Conservation (phyloP, 2,113 vertebrate genomes). For the Phodopus roborovskii region DNA sequence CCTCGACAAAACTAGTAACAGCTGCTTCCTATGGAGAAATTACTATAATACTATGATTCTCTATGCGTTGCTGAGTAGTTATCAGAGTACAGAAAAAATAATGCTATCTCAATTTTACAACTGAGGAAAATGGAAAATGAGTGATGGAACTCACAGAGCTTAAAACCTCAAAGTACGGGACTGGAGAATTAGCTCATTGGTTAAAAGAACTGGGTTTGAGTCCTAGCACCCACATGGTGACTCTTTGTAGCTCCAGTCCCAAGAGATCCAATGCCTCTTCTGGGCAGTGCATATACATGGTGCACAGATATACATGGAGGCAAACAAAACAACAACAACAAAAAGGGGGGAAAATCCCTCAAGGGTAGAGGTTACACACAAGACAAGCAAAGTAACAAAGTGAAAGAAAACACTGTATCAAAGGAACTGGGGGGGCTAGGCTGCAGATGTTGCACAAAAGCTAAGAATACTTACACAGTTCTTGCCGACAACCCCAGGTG, state of each 20-base stretch:
- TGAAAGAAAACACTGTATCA: not conserved
- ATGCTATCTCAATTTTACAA: not conserved
- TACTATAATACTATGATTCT: not conserved
- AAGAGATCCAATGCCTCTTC: not conserved
- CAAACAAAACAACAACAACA: not conserved
- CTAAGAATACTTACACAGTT: no score
- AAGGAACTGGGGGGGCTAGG: not conserved
- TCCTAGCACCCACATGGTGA: not conserved
- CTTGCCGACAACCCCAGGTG: not conserved
- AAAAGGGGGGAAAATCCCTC: not conserved
- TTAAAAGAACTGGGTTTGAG: not conserved
- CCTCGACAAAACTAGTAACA: not conserved
- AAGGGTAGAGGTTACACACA: not conserved
- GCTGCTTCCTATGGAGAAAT: not conserved
- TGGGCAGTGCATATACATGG: not conserved
- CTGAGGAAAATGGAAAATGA: slow-evolving; percentile 7
- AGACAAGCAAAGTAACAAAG: not conserved
- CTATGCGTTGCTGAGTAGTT: not conserved
- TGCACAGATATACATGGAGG: not conserved
- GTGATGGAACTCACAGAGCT: not conserved
- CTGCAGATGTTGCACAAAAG: not conserved
- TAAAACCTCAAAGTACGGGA: not conserved
- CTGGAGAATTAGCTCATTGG: not conserved
- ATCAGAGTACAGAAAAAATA: not conserved
- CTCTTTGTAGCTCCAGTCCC: not conserved